These are phyloP conservation scores for Megaleporinus macrocephalus DNA, from an alignment of 2,113 vertebrate species.

Conservation along the genomic window DNA sequence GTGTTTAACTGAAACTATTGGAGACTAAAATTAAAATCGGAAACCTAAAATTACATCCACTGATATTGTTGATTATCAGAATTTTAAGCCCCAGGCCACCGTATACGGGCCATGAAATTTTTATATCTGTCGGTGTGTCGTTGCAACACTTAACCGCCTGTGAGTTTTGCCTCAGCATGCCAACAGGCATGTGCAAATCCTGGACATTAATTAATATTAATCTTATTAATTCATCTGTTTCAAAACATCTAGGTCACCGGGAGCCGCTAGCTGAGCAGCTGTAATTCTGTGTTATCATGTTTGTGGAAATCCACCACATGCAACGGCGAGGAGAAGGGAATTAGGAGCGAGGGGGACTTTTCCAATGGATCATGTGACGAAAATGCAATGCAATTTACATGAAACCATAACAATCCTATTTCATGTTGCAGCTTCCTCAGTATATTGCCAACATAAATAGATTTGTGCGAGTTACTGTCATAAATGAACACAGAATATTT, in stretches of 20 bases:
- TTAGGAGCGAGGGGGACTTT: background rate
- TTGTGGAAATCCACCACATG: slow-evolving; percentile 13
- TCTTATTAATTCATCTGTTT: slow-evolving; percentile 43
- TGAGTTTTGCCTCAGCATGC: background rate
- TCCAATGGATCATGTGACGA: background rate
- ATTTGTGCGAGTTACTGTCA: background rate
- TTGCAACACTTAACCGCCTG: background rate
- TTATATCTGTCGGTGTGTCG: background rate
- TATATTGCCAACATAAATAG: background rate
- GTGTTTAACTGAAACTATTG: too few species aligned
- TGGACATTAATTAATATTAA: slow-evolving; percentile 43
- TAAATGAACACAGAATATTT: background rate
- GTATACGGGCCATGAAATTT: too few species aligned
- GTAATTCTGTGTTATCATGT: slow-evolving; percentile 26
- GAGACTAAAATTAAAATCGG: too few species aligned
- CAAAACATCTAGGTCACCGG: slow-evolving; percentile 32
- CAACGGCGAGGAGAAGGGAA: background rate
- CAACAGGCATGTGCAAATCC: slow-evolving; percentile 19
- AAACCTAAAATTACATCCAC: too few species aligned
- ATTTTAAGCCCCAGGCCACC: too few species aligned
- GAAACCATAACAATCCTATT: background rate
- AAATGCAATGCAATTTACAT: background rate
- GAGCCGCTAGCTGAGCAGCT: slow-evolving; percentile 5
- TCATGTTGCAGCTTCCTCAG: background rate
- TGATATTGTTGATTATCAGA: too few species aligned